Conservation (phyloP, 1,140 invertebrate species). For the Zelostemma sp. region DNA sequence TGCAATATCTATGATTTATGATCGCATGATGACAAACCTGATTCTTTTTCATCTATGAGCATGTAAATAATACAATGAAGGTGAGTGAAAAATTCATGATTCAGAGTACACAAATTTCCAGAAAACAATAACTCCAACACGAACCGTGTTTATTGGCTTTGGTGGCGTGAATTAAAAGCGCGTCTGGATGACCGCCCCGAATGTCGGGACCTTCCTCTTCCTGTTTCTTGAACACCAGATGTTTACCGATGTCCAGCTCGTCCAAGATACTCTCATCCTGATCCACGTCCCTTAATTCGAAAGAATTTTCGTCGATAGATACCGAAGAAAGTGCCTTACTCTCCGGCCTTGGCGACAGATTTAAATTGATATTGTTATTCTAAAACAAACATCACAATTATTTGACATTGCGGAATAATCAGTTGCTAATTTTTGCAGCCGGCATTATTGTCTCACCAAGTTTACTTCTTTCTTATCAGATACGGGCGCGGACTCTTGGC, state of each 20-base stretch:
- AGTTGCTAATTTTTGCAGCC: background rate
- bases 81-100: conserved; percentile 9
- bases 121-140: conserved; percentile 13
- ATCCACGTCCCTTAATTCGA: conserved; percentile 64
- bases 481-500: conserved; percentile 46
- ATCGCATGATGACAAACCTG: conserved; percentile 62
- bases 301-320: conserved; percentile 62
- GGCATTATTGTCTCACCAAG: conserved; percentile 24
- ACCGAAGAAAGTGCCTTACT: conserved; percentile 62
- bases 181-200: conserved; percentile 90
- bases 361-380: conserved; percentile 59
- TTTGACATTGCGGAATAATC: no score
- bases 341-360: conserved; percentile 57
- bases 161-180: conserved; percentile 92
- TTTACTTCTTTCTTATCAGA: conserved; percentile 58
- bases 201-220: conserved; percentile 90
- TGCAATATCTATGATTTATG: no score
- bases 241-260: conserved; percentile 84
- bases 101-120: conserved; percentile 1
- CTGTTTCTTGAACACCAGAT: conserved; percentile 82
- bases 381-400: conserved; percentile 18
- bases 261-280: conserved; percentile 74
- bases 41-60: conserved; percentile 71
- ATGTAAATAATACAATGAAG: conserved; percentile 14
- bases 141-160: conserved; percentile 89